Evolutionary conservation across 2,113 vertebrate genomes (phyloP), one percentile per base, ranked within the genome.

Genomic region (Aix galericulata): DNA sequence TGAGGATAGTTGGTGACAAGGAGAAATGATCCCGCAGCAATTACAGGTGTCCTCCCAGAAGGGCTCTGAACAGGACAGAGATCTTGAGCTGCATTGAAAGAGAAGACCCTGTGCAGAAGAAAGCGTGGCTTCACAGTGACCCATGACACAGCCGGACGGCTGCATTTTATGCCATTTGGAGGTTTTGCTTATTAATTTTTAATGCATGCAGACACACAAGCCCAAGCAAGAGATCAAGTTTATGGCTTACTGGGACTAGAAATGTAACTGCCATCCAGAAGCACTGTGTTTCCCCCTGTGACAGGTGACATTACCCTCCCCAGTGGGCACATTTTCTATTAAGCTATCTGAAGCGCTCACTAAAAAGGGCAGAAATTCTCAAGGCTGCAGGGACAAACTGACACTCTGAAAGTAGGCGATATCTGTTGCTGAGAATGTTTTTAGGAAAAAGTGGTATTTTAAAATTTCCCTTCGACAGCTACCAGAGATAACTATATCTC

Each of bases 21-120:
- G 31, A 86, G 64, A 89, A 94, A 86, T 15, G 15, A 73, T 71
- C 69, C 89, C 66, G 36, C 44, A 95, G 81, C 86, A 94, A 88
- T 76, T 89, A 94, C 38, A 48, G 14, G 17, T 25, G 36, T 59
- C 50, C 8, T 44, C 59, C n/a, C 59, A 69, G 50, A 91, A 52
- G 2, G 31, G 50, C 63, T 91, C 73, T 66, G 60, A 69, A 78
- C 1, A 69, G 48, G 11, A 91, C 58, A 72, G 16, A 85, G 50
- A 86, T 59, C 62, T 26, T 68, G 60, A 95, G 67, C 50, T 59
- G 48, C 42, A 72, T 1, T 1, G 2, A 14, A 62, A 68, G 18
- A 40, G 48, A 77, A 82, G 58, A 89, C 31, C 23, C 46, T 0
- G 0, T 34, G 31, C 56, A 82, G 77, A 91, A 86, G 27, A 58